Percentiles rank a stretch among this genome's conserved stretches.
Evolutionary conservation across 2,888 invertebrate genomes (phyloP).

Genomic region (Chrysolina oricalcia): DNA sequence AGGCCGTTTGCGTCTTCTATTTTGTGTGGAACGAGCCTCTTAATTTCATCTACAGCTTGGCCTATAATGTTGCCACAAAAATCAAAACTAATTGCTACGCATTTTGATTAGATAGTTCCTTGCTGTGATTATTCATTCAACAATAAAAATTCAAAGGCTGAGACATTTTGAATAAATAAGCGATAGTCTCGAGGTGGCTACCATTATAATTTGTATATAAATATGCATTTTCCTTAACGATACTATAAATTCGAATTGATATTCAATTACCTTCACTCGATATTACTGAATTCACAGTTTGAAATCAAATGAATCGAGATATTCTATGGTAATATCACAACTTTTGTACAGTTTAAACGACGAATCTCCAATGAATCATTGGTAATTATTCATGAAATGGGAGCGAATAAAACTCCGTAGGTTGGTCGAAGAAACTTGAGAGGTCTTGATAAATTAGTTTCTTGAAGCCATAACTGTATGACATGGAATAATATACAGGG

Average conservation of each 20-base stretch:
- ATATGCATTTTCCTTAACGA: not conserved
- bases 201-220: not conserved
- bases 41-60: no score
- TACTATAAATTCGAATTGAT: not conserved
- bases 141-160: not conserved
- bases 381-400: no score
- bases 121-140: not conserved
- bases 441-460: no score
- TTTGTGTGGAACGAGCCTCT: no score
- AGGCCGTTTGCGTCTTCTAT: no score
- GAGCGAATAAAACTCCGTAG: no score
- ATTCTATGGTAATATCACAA: not conserved
- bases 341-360: not conserved
- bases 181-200: not conserved
- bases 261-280: conserved; percentile 5
- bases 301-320: not conserved
- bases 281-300: not conserved
- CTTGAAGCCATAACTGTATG: no score
- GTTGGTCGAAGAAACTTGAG: no score
- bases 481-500: no score
- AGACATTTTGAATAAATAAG: conserved; percentile 8
- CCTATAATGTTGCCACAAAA: not conserved
- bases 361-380: not conserved
- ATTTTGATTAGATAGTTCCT: not conserved
- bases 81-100: not conserved